These are phyloP conservation scores for Catharus bicknelli DNA, from an alignment of 2,113 vertebrate genomes.

Conservation along the genomic window DNA sequence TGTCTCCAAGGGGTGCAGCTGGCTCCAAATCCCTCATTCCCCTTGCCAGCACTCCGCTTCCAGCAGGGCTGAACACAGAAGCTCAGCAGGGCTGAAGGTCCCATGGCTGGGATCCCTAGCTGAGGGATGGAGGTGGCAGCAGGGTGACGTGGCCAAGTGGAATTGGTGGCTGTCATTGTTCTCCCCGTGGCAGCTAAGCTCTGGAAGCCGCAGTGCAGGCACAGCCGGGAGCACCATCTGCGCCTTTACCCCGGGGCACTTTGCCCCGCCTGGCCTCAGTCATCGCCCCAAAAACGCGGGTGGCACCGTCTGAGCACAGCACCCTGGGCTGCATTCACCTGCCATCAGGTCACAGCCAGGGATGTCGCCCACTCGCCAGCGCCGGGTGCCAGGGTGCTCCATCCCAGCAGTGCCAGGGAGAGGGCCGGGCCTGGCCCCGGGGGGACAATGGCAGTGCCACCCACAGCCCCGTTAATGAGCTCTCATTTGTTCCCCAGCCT, in stretches of 20 bases:
- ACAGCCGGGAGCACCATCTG: neutral
- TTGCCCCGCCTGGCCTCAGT: neutral
- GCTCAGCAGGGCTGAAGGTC: neutral
- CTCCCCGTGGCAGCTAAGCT: neutral
- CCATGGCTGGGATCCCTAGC: neutral
- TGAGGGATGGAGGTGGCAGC: neutral
- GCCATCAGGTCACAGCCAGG: neutral
- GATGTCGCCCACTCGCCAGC: fast-evolving
- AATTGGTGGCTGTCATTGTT: neutral
- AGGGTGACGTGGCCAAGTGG: fast-evolving
- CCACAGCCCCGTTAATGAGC: constrained; percentile 61
- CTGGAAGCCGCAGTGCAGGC: fast-evolving
- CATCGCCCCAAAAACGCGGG: fast-evolving
- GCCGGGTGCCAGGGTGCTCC: neutral
- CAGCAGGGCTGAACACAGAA: neutral
- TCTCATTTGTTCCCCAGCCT: constrained; percentile 83
- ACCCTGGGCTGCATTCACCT: neutral
- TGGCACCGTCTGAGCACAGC: neutral
- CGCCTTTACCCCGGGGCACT: fast-evolving
- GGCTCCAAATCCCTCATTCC: neutral
- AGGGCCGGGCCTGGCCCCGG: neutral
- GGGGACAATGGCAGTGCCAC: neutral
- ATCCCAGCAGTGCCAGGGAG: neutral
- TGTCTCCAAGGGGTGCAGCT: neutral
- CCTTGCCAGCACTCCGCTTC: neutral